Percentiles rank a stretch among this genome's conserved stretches.
Conservation (phyloP, 2,888 invertebrate genomes). For the Lasioglossum morio region DNA sequence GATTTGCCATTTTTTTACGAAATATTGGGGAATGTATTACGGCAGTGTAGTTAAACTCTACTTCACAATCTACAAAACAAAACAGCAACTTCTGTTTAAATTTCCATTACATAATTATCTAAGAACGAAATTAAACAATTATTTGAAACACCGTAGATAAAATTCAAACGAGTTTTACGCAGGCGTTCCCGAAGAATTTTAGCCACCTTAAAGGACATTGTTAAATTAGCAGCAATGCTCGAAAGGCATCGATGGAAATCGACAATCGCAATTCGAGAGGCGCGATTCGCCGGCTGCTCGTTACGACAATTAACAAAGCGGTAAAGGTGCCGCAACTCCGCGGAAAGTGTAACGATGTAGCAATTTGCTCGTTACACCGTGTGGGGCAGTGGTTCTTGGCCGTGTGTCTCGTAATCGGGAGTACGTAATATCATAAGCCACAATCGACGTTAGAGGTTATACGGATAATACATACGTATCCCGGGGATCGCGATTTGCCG, state of each 20-base stretch:
- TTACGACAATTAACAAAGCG: slow-evolving; percentile 57
- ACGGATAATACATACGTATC: slow-evolving; percentile 70
- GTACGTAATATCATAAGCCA: slow-evolving; percentile 70
- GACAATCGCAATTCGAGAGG: slow-evolving; percentile 8
- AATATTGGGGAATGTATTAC: too few relatives aligned
- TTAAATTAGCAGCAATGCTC: not conserved
- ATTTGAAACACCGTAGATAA: not conserved
- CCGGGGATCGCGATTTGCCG: slow-evolving; percentile 73
- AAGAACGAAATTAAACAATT: not conserved
- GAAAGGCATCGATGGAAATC: slow-evolving; percentile 18
- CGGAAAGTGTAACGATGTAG: slow-evolving; percentile 68
- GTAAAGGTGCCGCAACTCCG: slow-evolving; percentile 35
- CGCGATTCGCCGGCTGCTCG: slow-evolving; percentile 11
- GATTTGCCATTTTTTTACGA: too few relatives aligned
- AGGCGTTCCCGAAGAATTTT: not conserved
- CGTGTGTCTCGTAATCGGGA: slow-evolving; percentile 57
- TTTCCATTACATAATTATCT: too few relatives aligned
- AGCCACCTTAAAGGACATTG: not conserved
- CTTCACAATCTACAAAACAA: too few relatives aligned
- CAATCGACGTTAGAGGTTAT: slow-evolving; percentile 71
- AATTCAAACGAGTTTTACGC: not conserved
- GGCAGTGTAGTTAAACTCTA: too few relatives aligned
- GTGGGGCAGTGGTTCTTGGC: not conserved
- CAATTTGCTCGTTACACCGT: slow-evolving; percentile 68
- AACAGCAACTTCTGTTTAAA: too few relatives aligned